Conservation (phyloP, 2,888 invertebrate genomes). For the Synergus japonicus region DNA sequence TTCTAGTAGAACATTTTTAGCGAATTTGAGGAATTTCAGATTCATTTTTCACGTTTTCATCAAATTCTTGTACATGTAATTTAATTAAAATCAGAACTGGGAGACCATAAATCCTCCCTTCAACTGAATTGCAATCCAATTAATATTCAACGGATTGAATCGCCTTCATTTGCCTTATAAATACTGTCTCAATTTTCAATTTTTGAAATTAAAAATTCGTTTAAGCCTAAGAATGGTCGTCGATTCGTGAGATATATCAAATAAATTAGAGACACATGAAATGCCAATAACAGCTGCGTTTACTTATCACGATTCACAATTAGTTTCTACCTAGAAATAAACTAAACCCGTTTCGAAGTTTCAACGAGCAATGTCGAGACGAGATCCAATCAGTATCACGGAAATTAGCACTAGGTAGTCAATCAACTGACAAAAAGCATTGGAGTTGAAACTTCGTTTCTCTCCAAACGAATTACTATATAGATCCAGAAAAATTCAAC, state of each 20-base stretch:
- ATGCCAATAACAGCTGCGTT: not conserved
- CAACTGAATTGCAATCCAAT: no score
- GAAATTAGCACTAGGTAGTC: slow-evolving; percentile 17
- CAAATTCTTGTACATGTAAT: no score
- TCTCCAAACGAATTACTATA: not conserved
- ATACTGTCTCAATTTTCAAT: not conserved
- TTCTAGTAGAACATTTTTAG: no score
- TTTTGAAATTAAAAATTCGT: not conserved
- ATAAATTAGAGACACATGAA: not conserved
- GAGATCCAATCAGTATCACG: slow-evolving; percentile 9
- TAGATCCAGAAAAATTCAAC: not conserved
- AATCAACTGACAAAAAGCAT: slow-evolving; percentile 1
- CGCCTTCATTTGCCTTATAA: not conserved
- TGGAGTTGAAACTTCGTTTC: not conserved
- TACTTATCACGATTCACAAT: not conserved
- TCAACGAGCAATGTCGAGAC: not conserved
- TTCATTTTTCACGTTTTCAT: no score
- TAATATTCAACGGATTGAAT: no score
- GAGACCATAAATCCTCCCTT: no score
- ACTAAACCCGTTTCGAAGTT: not conserved
- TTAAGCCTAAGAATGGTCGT: not conserved
- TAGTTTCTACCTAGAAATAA: not conserved
- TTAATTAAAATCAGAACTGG: no score
- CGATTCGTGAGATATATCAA: not conserved
- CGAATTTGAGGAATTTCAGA: no score